Evolutionary conservation across 2,113 vertebrate species (phyloP).

Genomic region (Notarius quadriscutis): DNA sequence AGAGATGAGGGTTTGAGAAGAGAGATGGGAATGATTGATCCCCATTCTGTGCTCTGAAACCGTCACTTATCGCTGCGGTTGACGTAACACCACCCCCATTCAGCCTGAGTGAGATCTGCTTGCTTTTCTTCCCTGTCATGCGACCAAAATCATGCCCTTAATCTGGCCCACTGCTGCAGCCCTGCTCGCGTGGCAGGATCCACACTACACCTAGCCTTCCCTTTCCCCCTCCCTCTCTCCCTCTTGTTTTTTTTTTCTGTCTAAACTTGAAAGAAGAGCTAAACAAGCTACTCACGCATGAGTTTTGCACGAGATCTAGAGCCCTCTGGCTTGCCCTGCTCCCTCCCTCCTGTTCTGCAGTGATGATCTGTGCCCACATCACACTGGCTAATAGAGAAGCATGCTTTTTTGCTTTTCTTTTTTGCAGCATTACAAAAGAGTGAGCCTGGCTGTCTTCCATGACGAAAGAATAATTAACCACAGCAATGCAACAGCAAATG

Average conservation of each 20-base stretch:
- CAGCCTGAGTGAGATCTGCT: slow-evolving; percentile 2
- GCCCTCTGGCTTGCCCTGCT: slow-evolving; percentile 33
- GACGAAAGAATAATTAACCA: slow-evolving; percentile 32
- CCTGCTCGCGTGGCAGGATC: slow-evolving; percentile 47
- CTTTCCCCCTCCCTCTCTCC: slow-evolving; percentile 11
- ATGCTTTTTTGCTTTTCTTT: background rate
- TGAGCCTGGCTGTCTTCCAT: slow-evolving; percentile 21
- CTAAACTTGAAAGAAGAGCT: slow-evolving; percentile 58
- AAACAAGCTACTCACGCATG: slow-evolving; percentile 60
- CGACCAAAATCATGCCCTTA: slow-evolving; percentile 45
- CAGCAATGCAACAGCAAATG: background rate
- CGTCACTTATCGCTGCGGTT: slow-evolving; percentile 44
- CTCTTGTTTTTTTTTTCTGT: slow-evolving; percentile 47
- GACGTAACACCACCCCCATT: slow-evolving; percentile 40
- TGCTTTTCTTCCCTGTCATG: slow-evolving; percentile 47
- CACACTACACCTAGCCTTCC: slow-evolving; percentile 33
- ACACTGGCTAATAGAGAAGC: slow-evolving; percentile 8
- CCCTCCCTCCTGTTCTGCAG: slow-evolving; percentile 8
- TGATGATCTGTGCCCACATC: slow-evolving; percentile 23
- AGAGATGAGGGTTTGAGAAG: slow-evolving; percentile 1
- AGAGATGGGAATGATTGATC: slow-evolving; percentile 51
- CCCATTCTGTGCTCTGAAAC: slow-evolving; percentile 42
- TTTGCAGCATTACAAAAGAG: slow-evolving; percentile 23
- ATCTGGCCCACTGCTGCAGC: slow-evolving; percentile 41
- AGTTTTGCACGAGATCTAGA: slow-evolving; percentile 56